A percentile compares a stretch with the other conserved stretches of the same genome.
These are phyloP conservation scores for Himalopsyche kuldschensis DNA, from an alignment of 2,888 invertebrate genomes.

Conservation along the genomic window DNA sequence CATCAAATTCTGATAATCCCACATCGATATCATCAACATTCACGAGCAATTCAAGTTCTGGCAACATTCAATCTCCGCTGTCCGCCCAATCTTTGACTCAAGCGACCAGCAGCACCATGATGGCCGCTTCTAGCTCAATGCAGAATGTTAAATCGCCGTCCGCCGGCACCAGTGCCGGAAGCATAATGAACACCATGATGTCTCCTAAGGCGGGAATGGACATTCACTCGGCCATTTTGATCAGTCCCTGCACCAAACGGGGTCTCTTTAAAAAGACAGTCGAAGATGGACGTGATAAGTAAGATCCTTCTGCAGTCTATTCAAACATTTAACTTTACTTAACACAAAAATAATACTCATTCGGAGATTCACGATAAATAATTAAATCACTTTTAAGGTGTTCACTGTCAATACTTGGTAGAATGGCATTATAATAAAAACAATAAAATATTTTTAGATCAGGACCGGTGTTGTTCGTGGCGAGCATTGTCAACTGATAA, in stretches of 20 bases:
- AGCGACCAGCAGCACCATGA: background rate
- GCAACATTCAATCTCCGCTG: background rate
- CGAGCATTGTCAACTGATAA: too few species aligned
- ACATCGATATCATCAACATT: background rate
- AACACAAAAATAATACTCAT: background rate
- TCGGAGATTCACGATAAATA: background rate
- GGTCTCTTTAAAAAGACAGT: slow-evolving; percentile 83
- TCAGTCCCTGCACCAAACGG: slow-evolving; percentile 72
- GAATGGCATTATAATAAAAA: too few species aligned
- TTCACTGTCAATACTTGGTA: too few species aligned
- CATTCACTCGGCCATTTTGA: slow-evolving; percentile 48
- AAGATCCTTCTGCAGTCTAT: slow-evolving; percentile 42
- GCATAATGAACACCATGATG: slow-evolving; percentile 42
- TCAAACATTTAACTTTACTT: background rate
- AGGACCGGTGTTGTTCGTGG: too few species aligned
- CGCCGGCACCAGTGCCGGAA: slow-evolving; percentile 49
- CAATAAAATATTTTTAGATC: too few species aligned
- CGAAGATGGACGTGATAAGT: slow-evolving; percentile 93
- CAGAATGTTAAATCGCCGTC: slow-evolving; percentile 45
- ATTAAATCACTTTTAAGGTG: too few species aligned
- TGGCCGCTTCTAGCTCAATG: slow-evolving; percentile 42
- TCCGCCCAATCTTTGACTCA: background rate
- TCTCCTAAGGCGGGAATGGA: slow-evolving; percentile 38
- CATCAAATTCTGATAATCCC: slow-evolving; percentile 13
- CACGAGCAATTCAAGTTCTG: background rate